Conservation (phyloP, 2,797 vertebrate species). For the Dryobates pubescens region DNA sequence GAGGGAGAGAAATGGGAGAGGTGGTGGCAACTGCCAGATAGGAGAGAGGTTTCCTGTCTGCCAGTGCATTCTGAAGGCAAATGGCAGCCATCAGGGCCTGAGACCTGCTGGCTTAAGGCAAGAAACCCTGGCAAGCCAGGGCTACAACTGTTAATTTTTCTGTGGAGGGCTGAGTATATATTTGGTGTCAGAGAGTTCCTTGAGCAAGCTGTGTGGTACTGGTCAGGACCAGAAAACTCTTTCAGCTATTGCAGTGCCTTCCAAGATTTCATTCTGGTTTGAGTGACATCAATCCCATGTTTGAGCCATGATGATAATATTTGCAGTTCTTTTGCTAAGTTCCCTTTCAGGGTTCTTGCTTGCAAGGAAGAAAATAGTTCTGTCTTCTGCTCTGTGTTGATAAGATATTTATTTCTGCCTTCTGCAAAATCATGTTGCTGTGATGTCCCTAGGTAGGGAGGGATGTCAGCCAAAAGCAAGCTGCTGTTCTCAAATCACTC, state of each 20-base stretch:
- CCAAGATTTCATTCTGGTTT: background rate
- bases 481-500: background rate
- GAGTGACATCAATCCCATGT: background rate
- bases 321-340: background rate
- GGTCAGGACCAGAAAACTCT: background rate
- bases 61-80: background rate
- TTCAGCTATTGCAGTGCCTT: background rate
- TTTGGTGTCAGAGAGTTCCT: background rate
- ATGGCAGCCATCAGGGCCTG: background rate
- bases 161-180: background rate
- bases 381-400: background rate
- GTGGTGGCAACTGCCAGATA: slow-evolving; percentile 36
- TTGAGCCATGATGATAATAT: fast-evolving
- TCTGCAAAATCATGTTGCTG: background rate
- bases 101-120: background rate
- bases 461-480: background rate
- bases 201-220: background rate
- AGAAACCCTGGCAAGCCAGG: background rate
- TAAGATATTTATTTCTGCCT: background rate
- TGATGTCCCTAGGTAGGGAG: background rate
- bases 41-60: slow-evolving; percentile 48
- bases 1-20: slow-evolving; percentile 18
- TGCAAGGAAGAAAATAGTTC: background rate
- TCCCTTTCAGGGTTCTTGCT: background rate
- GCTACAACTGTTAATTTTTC: background rate